These are phyloP conservation scores for Drosophila meridionalis DNA, from an alignment of 2,888 invertebrate species.

Conservation along the genomic window DNA sequence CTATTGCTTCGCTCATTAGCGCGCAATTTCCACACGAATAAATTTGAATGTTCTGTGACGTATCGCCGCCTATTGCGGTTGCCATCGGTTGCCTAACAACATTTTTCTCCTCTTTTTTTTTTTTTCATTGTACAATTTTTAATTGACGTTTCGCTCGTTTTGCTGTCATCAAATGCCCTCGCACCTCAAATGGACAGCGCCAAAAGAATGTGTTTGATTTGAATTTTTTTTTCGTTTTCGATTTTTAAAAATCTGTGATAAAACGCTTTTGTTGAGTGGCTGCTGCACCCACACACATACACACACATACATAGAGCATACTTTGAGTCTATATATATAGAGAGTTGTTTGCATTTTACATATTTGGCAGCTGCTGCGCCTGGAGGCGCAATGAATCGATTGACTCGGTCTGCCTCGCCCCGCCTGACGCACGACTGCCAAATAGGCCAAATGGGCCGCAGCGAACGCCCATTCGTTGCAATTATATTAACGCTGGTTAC, in stretches of 20 bases:
- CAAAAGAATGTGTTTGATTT: constrained; percentile 22
- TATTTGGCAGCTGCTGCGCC: constrained; percentile 35
- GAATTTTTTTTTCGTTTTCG: constrained; percentile 12
- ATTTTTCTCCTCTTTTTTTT: constrained; percentile 16
- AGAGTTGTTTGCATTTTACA: constrained; percentile 29
- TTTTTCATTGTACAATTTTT: constrained; percentile 57
- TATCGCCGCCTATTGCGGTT: constrained; percentile 55
- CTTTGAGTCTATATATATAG: constrained; percentile 16
- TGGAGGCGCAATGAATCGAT: constrained; percentile 11
- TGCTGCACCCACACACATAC: constrained; percentile 22
- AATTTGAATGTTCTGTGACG: constrained; percentile 82
- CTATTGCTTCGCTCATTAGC: constrained; percentile 64
- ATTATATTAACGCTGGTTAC: constrained; percentile 55
- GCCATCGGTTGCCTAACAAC: constrained; percentile 64
- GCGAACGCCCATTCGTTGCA: constrained; percentile 55
- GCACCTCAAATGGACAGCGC: constrained; percentile 57
- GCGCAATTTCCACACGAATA: constrained; percentile 79
- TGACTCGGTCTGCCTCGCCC: background rate
- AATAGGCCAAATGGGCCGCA: constrained; percentile 64
- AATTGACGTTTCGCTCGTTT: constrained; percentile 75
- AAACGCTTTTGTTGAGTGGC: constrained; percentile 36
- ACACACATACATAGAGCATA: background rate
- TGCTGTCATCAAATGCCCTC: constrained; percentile 64
- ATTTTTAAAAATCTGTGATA: background rate
- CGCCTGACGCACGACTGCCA: constrained; percentile 55